Conservation (phyloP, 2,797 vertebrate species). For the Pangasius krempfi region DNA sequence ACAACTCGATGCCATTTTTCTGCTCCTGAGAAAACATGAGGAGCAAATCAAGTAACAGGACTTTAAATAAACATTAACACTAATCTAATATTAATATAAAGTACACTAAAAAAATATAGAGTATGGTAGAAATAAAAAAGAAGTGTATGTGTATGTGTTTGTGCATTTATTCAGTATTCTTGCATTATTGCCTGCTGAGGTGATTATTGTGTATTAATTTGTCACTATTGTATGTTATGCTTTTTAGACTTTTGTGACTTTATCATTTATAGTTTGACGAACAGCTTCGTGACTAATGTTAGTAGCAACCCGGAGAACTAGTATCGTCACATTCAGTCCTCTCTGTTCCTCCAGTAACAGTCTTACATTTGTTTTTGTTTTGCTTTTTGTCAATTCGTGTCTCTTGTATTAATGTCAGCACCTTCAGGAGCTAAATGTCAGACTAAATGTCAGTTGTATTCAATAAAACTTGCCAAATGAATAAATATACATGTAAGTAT, state of each 20-base stretch:
- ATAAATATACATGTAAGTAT: not conserved
- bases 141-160: not conserved
- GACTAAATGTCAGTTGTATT: not conserved
- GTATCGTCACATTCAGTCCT: not conserved
- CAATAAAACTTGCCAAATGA: not conserved
- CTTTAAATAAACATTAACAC: not conserved
- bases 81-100: not conserved
- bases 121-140: not conserved
- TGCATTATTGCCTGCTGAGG: not conserved
- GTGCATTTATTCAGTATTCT: not conserved
- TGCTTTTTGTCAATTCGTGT: not conserved
- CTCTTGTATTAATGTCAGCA: not conserved
- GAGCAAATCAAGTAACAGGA: not conserved
- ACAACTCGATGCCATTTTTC: conserved; percentile 90
- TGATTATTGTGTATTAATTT: not conserved
- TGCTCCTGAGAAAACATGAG: conserved; percentile 72
- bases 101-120: not conserved
- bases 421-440: not conserved
- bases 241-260: not conserved
- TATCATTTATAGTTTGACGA: not conserved
- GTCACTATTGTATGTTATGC: not conserved
- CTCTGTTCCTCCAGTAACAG: not conserved
- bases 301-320: not conserved
- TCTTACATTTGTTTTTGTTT: not conserved
- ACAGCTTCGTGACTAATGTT: not conserved